Evolutionary conservation across 2,797 vertebrate genomes (phyloP).

Genomic region (Trichosurus vulpecula): DNA sequence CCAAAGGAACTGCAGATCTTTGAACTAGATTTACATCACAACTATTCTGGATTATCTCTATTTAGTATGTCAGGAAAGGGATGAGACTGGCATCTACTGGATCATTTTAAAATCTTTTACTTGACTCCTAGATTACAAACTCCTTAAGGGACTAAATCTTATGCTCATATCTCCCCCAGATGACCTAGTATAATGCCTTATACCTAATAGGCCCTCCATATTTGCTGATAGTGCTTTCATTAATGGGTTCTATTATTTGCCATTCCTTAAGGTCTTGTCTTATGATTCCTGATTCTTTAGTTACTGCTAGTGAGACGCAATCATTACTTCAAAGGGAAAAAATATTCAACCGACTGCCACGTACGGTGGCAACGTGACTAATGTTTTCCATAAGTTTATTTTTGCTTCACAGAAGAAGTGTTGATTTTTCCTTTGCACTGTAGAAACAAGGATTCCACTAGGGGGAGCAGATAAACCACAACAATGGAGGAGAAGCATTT

Average conservation of each 20-base stretch:
- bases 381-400: background rate
- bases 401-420: background rate
- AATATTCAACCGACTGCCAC: background rate
- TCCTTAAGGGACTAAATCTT: background rate
- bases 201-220: background rate
- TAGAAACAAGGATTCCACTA: conserved; percentile 15
- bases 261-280: background rate
- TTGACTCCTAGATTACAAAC: background rate
- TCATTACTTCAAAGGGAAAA: background rate
- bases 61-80: background rate
- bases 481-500: background rate
- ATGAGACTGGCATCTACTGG: background rate
- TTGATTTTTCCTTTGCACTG: no score
- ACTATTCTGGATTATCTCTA: background rate
- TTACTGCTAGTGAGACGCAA: background rate
- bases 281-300: background rate
- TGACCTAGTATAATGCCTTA: background rate
- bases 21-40: background rate
- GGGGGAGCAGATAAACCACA: conserved; percentile 47
- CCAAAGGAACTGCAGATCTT: background rate
- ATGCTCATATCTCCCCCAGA: background rate
- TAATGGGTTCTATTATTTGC: background rate
- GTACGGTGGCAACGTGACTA: background rate
- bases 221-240: background rate
- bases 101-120: background rate